Conservation (phyloP, 2,888 invertebrate species). For the Drosophila falleni region DNA sequence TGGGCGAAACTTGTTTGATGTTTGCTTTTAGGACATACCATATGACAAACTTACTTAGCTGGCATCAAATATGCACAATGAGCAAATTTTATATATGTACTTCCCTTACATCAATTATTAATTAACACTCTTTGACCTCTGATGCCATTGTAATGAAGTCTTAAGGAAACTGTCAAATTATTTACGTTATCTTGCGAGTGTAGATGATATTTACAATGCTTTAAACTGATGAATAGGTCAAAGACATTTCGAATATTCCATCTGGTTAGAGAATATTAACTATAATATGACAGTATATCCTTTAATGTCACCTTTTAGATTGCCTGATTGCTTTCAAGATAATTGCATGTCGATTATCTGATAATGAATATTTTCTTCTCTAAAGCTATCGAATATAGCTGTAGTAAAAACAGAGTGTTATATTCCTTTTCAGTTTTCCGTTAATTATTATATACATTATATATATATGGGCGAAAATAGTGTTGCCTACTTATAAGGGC, state of each 20-base stretch:
- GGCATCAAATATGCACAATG: slow-evolving; percentile 48
- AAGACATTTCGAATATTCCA: background rate
- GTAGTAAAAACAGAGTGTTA: too few species aligned
- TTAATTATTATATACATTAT: too few species aligned
- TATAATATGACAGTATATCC: background rate
- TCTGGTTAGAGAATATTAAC: background rate
- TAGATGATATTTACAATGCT: background rate
- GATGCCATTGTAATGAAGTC: slow-evolving; percentile 1
- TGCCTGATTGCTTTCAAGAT: background rate
- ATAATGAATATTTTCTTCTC: too few species aligned
- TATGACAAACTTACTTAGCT: slow-evolving; percentile 46
- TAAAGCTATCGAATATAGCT: too few species aligned
- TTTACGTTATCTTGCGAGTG: background rate
- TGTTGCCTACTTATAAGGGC: too few species aligned
- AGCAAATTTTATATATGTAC: slow-evolving; percentile 11
- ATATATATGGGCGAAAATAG: too few species aligned
- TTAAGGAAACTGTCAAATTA: background rate
- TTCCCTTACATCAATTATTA: slow-evolving; percentile 29
- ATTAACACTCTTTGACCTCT: slow-evolving; percentile 10
- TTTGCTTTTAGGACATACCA: slow-evolving; percentile 44
- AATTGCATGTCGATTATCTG: background rate
- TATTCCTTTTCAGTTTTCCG: too few species aligned
- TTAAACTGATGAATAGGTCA: background rate
- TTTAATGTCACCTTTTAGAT: too few species aligned
- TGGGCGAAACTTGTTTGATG: slow-evolving; percentile 52